A percentile compares a stretch with the other conserved stretches of the same genome.
Evolutionary conservation across 2,888 invertebrate genomes (phyloP).

Genomic region (Dryococelus australis): DNA sequence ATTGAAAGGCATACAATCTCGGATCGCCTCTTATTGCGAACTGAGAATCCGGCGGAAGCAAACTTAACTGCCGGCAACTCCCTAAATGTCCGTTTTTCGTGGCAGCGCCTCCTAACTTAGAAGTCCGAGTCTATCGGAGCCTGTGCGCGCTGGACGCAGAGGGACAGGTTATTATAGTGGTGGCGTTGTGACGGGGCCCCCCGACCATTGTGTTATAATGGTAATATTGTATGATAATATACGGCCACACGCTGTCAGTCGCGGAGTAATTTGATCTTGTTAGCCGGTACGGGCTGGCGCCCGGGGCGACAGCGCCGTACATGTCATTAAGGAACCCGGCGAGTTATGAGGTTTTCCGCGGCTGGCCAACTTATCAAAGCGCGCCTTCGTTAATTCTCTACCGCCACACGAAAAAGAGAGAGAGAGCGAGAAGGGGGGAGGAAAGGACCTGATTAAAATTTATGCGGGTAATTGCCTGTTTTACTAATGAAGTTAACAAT

Average conservation of each 20-base stretch:
- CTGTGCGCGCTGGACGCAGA: too few species aligned
- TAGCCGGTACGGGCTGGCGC: neutral
- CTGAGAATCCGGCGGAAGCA: too few species aligned
- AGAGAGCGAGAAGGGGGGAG: neutral
- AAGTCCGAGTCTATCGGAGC: too few species aligned
- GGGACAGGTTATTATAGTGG: too few species aligned
- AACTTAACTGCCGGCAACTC: too few species aligned
- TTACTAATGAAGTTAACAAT: conserved; percentile 43
- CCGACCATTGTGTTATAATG: too few species aligned
- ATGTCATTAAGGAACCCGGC: neutral
- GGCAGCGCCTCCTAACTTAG: too few species aligned
- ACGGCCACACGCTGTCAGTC: conserved; percentile 8
- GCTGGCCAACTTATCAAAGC: neutral
- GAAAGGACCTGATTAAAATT: conserved; percentile 39
- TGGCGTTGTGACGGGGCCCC: too few species aligned
- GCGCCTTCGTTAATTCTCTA: neutral
- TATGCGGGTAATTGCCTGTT: conserved; percentile 42
- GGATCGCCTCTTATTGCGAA: too few species aligned
- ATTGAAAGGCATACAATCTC: too few species aligned
- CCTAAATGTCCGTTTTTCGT: too few species aligned
- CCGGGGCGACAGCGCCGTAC: neutral
- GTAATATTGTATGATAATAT: too few species aligned
- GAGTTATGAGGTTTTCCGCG: neutral
- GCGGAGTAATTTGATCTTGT: conserved; percentile 29
- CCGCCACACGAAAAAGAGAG: neutral